Conservation (phyloP, 2,797 vertebrate genomes). For the Acestrorhynchus altus region DNA sequence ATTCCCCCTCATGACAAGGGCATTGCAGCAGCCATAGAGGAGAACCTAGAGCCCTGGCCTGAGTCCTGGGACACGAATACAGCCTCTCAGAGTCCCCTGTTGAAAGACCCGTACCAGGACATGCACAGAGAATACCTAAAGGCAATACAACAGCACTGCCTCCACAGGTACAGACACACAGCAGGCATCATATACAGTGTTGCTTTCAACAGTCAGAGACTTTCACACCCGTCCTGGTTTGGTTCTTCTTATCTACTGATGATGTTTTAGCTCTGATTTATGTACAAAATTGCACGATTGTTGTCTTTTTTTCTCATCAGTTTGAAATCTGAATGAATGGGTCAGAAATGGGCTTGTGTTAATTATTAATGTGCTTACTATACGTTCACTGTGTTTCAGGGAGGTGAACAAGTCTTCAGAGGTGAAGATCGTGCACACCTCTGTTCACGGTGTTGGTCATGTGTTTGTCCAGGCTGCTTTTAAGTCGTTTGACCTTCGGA, state of each 20-base stretch:
- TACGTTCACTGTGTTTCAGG: constrained; percentile 67
- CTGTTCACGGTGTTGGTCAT: constrained; percentile 95
- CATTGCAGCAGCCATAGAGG: constrained; percentile 88
- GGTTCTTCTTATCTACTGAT: no score
- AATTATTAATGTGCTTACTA: no score
- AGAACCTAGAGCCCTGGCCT: constrained; percentile 92
- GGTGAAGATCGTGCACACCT: constrained; percentile 95
- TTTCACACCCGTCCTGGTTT: no score
- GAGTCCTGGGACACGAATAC: constrained; percentile 87
- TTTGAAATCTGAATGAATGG: no score
- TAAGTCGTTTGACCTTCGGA: constrained; percentile 86
- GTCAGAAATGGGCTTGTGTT: no score
- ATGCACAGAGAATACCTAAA: constrained; percentile 86
- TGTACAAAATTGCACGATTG: no score
- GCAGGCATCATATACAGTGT: no score
- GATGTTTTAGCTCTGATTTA: no score
- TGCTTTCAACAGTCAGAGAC: no score
- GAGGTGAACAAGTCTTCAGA: constrained; percentile 85
- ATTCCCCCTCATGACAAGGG: constrained; percentile 91
- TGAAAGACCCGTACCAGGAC: constrained; percentile 84
- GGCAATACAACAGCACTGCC: constrained; percentile 91
- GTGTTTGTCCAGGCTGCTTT: constrained; percentile 92
- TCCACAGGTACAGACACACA: constrained; percentile 86
- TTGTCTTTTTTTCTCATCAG: no score
- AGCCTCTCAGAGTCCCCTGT: constrained; percentile 80